Conservation (phyloP, 2,113 vertebrate species). For the Tragelaphus imberbis region DNA sequence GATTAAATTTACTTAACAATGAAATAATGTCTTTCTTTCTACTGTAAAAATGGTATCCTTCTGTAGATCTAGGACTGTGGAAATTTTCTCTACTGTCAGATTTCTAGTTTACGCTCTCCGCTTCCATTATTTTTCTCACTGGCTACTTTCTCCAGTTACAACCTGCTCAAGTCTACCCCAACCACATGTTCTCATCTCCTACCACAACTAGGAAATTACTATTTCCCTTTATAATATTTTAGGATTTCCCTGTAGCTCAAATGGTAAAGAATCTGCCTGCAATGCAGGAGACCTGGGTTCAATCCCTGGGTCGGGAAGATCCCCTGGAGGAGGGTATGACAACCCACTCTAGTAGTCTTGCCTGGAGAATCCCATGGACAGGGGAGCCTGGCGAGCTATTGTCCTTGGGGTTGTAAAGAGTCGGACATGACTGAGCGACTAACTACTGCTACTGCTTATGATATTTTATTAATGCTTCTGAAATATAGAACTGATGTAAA, state of each 20-base stretch:
- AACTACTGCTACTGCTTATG: not conserved
- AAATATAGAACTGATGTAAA: not conserved
- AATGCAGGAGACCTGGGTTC: not conserved
- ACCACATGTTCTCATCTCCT: not conserved
- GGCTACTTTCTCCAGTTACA: not conserved
- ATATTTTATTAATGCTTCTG: not conserved
- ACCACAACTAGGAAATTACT: not conserved
- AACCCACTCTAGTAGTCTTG: not conserved
- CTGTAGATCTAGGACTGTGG: not conserved
- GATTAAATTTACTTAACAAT: not conserved
- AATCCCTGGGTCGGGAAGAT: not conserved
- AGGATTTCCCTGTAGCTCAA: not conserved
- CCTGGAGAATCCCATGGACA: not conserved
- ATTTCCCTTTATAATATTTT: not conserved
- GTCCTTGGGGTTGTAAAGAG: not conserved
- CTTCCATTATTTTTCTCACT: not conserved
- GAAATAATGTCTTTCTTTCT: not conserved
- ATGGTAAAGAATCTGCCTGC: not conserved
- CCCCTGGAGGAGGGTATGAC: not conserved
- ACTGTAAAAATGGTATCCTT: not conserved
- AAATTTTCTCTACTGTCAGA: not conserved
- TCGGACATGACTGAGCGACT: not conserved
- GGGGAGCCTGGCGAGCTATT: not conserved
- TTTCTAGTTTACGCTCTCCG: not conserved
- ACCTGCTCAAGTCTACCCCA: not conserved